Evolutionary conservation across 1,140 invertebrate genomes (phyloP).

Genomic region (Apocrypta bakeri): DNA sequence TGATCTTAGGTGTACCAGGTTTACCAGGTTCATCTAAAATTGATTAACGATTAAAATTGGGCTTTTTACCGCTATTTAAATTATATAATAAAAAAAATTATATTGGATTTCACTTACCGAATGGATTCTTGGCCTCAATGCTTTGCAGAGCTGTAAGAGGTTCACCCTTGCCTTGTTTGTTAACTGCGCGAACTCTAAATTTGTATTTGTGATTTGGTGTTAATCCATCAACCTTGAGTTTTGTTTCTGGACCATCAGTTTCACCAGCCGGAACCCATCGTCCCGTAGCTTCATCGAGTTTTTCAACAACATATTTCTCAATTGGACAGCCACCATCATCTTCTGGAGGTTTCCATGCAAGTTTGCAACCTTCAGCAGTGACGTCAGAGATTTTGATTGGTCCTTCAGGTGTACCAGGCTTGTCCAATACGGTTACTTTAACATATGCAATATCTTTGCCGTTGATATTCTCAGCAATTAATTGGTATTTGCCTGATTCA

Average conservation of each 20-base stretch:
- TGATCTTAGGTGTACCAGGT: conserved; percentile 91
- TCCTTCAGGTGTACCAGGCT: conserved; percentile 91
- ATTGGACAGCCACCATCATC: conserved; percentile 94
- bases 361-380: conserved; percentile 87
- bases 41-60: conserved; percentile 18
- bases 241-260: conserved; percentile 86
- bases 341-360: conserved; percentile 92
- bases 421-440: conserved; percentile 93
- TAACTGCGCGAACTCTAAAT: conserved; percentile 95
- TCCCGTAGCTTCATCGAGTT: conserved; percentile 93
- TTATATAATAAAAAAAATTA: neutral
- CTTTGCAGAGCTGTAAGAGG: conserved; percentile 90
- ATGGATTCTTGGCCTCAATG: conserved; percentile 99
- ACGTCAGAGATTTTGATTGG: conserved; percentile 92
- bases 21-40: conserved; percentile 84
- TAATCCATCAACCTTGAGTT: conserved; percentile 84
- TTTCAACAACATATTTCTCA: conserved; percentile 94
- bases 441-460: conserved; percentile 94
- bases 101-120: conserved; percentile 77
- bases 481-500: conserved; percentile 93
- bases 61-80: conserved; percentile 27
- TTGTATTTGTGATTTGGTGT: conserved; percentile 95
- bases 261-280: conserved; percentile 95
- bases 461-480: conserved; percentile 94
- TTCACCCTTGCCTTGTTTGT: conserved; percentile 96